Percentiles rank a stretch among this genome's conserved stretches.
These are phyloP conservation scores for Yoshiicerus persimilis DNA, from an alignment of 1,140 invertebrate species.

Conservation along the genomic window DNA sequence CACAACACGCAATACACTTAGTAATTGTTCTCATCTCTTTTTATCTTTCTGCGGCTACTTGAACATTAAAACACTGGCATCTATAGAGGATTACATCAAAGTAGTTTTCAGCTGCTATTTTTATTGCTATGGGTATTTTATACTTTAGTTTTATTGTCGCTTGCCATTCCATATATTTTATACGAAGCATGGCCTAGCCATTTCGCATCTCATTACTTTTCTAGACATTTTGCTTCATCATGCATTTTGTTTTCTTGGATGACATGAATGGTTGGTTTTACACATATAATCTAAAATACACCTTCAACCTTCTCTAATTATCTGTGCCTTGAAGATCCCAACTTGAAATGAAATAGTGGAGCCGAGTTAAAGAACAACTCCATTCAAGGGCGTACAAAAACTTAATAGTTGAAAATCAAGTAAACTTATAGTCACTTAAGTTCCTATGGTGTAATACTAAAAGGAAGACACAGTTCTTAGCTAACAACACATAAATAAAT, in stretches of 20 bases:
- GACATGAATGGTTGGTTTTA: neutral
- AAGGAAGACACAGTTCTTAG: neutral
- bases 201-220: neutral
- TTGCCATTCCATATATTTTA: neutral
- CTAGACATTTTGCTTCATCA: neutral
- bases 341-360: neutral
- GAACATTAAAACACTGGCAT: neutral
- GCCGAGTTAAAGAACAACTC: neutral
- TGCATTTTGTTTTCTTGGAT: neutral
- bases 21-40: neutral
- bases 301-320: neutral
- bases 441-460: neutral
- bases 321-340: neutral
- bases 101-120: neutral
- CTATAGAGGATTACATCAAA: neutral
- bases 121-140: neutral
- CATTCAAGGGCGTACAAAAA: neutral
- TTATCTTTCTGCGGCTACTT: neutral
- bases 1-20: neutral
- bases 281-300: neutral
- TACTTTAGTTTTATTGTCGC: neutral
- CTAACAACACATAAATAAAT: neutral
- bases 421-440: neutral
- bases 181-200: neutral
- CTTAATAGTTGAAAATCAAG: neutral